These are phyloP conservation scores for Mesocentrotus franciscanus DNA, from an alignment of 53 echinoderm and acorn worm genomes.

Conservation along the genomic window DNA sequence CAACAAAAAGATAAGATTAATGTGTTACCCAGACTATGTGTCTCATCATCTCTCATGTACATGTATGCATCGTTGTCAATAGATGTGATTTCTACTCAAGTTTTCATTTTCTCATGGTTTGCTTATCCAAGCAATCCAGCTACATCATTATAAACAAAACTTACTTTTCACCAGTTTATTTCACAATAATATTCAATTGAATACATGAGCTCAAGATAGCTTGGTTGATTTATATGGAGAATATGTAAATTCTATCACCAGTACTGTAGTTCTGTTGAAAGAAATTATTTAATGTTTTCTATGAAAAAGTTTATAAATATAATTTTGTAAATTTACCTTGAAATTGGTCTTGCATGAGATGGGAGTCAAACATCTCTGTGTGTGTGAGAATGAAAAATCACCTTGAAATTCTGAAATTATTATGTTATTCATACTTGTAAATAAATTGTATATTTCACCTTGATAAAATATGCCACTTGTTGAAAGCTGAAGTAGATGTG, in stretches of 20 bases:
- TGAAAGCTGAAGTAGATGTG: slow-evolving; percentile 45
- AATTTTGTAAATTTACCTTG: not conserved
- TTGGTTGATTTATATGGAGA: too few species aligned
- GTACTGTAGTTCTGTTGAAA: too few species aligned
- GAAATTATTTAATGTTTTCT: not conserved
- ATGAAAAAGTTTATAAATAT: not conserved
- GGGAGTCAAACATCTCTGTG: not conserved
- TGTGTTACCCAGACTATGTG: too few species aligned
- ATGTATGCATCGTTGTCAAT: not conserved
- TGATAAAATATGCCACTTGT: not conserved
- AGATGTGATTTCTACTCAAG: not conserved
- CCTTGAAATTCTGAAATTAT: slow-evolving; percentile 29
- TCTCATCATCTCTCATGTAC: not conserved
- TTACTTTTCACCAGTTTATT: too few species aligned
- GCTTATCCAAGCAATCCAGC: too few species aligned
- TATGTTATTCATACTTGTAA: not conserved
- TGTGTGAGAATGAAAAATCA: not conserved
- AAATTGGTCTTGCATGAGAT: not conserved
- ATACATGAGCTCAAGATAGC: too few species aligned
- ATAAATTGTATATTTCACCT: slow-evolving; percentile 14
- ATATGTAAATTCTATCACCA: too few species aligned
- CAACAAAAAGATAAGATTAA: too few species aligned
- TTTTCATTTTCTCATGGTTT: not conserved
- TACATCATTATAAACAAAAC: too few species aligned
- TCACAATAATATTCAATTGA: too few species aligned